Conservation (phyloP, 2,797 vertebrate genomes). For the Brotula barbata region DNA sequence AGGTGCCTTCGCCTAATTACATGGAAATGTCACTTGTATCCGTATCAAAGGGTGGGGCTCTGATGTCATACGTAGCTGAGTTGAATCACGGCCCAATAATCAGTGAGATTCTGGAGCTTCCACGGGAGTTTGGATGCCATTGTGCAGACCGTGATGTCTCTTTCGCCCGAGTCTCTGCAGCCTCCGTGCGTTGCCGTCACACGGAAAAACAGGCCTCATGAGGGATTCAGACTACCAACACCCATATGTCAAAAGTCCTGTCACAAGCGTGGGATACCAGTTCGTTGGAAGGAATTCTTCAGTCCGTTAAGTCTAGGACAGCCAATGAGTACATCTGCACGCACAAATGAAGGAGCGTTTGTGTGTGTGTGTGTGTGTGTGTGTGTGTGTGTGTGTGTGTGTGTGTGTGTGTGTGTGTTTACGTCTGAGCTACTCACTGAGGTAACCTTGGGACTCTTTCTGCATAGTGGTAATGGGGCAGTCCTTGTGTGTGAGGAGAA, state of each 20-base stretch:
- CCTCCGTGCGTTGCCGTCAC: conserved; percentile 37
- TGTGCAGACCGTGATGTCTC: conserved; percentile 51
- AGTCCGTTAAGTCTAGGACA: conserved; percentile 38
- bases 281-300: conserved; percentile 44
- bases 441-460: conserved; percentile 99
- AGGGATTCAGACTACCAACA: conserved; percentile 61
- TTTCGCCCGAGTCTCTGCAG: conserved; percentile 41
- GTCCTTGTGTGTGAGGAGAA: conserved; percentile 99
- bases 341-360: conserved; percentile 43
- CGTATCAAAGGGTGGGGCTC: conserved; percentile 69
- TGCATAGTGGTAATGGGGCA: conserved; percentile 99
- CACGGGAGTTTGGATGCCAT: conserved; percentile 38
- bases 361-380: conserved; percentile 27
- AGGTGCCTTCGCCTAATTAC: conserved; percentile 72
- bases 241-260: conserved; percentile 59
- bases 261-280: conserved; percentile 53
- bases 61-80: conserved; percentile 65
- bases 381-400: conserved; percentile 42
- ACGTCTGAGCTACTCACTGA: conserved; percentile 90
- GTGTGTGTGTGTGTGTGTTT: conserved; percentile 45
- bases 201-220: conserved; percentile 65
- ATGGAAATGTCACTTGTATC: conserved; percentile 75
- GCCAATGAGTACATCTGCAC: conserved; percentile 38
- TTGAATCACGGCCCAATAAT: conserved; percentile 44
- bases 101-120: conserved; percentile 49